Evolutionary conservation across 2,113 vertebrate genomes (phyloP).

Genomic region (Trematocara macrostoma): DNA sequence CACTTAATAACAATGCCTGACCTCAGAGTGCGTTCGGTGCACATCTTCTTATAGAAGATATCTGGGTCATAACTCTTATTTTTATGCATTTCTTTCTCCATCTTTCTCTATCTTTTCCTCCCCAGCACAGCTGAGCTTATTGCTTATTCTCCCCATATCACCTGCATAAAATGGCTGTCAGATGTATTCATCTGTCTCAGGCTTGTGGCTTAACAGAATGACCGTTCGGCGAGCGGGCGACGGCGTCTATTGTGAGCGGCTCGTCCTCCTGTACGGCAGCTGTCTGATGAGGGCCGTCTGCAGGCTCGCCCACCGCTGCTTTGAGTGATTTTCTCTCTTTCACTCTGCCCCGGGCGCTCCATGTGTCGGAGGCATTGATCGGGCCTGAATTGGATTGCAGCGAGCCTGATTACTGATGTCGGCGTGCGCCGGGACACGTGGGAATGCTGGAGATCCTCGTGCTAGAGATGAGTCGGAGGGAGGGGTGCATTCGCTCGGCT

Average conservation of each 20-base stretch:
- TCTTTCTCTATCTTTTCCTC: not conserved
- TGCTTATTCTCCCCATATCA: slow-evolving; percentile 27
- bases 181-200: slow-evolving; percentile 11
- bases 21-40: slow-evolving; percentile 10
- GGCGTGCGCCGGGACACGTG: slow-evolving; percentile 50
- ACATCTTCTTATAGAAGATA: not conserved
- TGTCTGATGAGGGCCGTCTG: slow-evolving; percentile 37
- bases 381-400: slow-evolving; percentile 66
- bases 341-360: slow-evolving; percentile 33
- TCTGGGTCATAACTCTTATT: not conserved
- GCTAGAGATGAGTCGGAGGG: not conserved
- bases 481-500: not conserved
- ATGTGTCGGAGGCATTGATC: slow-evolving; percentile 67
- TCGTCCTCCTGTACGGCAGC: slow-evolving; percentile 4
- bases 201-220: slow-evolving; percentile 33
- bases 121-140: slow-evolving; percentile 1
- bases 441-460: slow-evolving; percentile 46
- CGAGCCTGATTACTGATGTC: slow-evolving; percentile 68
- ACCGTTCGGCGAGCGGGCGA: slow-evolving; percentile 11
- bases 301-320: slow-evolving; percentile 31
- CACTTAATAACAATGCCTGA: slow-evolving; percentile 14
- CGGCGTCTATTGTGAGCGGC: slow-evolving; percentile 20
- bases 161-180: slow-evolving; percentile 25
- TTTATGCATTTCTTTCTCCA: not conserved
- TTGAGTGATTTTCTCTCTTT: slow-evolving; percentile 45